Evolutionary conservation across 2,888 invertebrate species (phyloP), one percentile per base, ranked within the genome.

Genomic region (Hermodice carunculata): DNA sequence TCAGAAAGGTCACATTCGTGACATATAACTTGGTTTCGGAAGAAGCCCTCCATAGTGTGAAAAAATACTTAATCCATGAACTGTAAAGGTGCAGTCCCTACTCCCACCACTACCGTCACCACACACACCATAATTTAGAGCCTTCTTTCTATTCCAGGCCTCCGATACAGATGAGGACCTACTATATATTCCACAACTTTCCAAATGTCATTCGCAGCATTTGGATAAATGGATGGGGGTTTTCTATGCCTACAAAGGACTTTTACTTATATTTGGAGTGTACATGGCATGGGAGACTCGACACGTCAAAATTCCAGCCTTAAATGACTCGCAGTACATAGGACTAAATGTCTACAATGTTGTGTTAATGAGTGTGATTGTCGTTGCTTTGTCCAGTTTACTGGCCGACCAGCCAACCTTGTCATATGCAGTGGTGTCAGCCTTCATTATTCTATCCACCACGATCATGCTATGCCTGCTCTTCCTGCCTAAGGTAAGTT

Each of bases 261-360:
- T 96, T 0, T 89, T 96, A 22, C 89, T 96, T 19, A 90, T 95
- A 32, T 94, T 95, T 67, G 96, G 95, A 0, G 93, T 95, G 3
- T 96, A 95, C 87, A 95, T 96, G 95, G 96, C 96, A 0, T 96
- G 96, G 96, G 95, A 95, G 87, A 96, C 96, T 11, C 68, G 84
- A 1, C 76, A 81, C 56, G 94, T 96, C 28, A 95, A 95, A 87
- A 94, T 96, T 76, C 93, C 94, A 17, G 94, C 94, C 0, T 87
- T 96, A 29, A 96, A 96, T 87, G 96, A 96, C 87, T 95, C 95
- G 4, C 94, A 95, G 82, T 95, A 95, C 86, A 96, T 96, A 75
- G 96, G 69, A 14, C 92, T 96, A 85, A 95, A 94, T 76, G 95
- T 96, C 0, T 96, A 96, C 82, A 94, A 92, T 56, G 95, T 95